These are phyloP conservation scores for Lottia scabra DNA, from an alignment of 2,888 invertebrate species.

Conservation along the genomic window DNA sequence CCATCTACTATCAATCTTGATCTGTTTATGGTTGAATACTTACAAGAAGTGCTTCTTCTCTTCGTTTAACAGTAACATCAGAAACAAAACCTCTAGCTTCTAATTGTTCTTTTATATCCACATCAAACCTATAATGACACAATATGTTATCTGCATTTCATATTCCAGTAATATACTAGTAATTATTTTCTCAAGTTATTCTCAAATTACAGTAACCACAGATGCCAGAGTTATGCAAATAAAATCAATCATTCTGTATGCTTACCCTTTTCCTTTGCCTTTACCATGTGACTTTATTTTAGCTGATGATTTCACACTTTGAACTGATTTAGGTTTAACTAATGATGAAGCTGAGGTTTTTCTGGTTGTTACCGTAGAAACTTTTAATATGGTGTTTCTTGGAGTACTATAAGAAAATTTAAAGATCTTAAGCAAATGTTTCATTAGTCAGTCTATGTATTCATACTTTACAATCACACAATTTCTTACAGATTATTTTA, in stretches of 20 bases:
- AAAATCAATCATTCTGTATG: neutral
- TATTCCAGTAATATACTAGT: no score
- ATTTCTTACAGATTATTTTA: no score
- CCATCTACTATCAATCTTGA: no score
- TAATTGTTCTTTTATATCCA: slow-evolving; percentile 45
- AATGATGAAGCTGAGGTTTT: slow-evolving; percentile 22
- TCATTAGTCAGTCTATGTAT: no score
- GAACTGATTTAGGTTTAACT: slow-evolving; percentile 27
- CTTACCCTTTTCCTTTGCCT: slow-evolving; percentile 24
- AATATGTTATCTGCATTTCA: neutral
- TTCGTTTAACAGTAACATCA: slow-evolving; percentile 54
- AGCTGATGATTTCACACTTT: slow-evolving; percentile 13
- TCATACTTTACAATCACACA: no score
- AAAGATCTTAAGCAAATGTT: no score
- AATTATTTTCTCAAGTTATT: no score
- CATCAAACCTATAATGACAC: slow-evolving; percentile 37
- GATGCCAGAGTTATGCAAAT: no score
- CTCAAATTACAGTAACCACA: no score
- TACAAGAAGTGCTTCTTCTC: slow-evolving; percentile 55
- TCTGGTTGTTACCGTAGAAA: neutral
- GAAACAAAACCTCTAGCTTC: slow-evolving; percentile 56
- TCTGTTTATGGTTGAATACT: neutral
- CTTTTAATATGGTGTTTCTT: neutral
- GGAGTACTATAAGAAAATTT: neutral
- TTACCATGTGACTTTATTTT: slow-evolving; percentile 29